Evolutionary conservation across 1,140 invertebrate genomes (phyloP).

Genomic region (Agraylea sexmaculata): DNA sequence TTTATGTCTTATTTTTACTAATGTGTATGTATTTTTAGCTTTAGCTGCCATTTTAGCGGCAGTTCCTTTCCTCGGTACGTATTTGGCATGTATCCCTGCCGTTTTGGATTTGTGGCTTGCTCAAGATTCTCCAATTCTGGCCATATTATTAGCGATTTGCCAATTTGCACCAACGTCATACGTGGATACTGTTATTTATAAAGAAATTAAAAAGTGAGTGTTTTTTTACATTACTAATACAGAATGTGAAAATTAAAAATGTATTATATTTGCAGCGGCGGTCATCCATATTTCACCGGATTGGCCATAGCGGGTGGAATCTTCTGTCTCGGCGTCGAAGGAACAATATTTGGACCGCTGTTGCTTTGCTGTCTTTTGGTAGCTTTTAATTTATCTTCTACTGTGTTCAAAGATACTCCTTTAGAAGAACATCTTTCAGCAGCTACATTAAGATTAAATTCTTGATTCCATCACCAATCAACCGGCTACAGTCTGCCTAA

Average conservation of each 20-base stretch:
- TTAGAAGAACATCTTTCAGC: slow-evolving; percentile 18
- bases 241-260: slow-evolving; percentile 4
- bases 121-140: slow-evolving; percentile 61
- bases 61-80: slow-evolving; percentile 87
- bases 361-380: slow-evolving; percentile 62
- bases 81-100: slow-evolving; percentile 87
- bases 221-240: slow-evolving; percentile 4
- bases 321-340: slow-evolving; percentile 91
- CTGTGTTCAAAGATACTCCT: slow-evolving; percentile 24
- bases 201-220: slow-evolving; percentile 90
- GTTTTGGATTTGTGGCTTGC: slow-evolving; percentile 90
- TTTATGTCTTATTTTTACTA: slow-evolving; percentile 20
- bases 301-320: slow-evolving; percentile 96
- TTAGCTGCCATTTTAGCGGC: slow-evolving; percentile 86
- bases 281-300: slow-evolving; percentile 97
- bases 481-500: too few species aligned
- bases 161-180: slow-evolving; percentile 84
- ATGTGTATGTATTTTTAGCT: slow-evolving; percentile 41
- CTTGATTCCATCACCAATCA: too few species aligned
- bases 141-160: slow-evolving; percentile 65
- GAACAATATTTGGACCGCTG: slow-evolving; percentile 91
- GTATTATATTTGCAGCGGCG: slow-evolving; percentile 50
- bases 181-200: slow-evolving; percentile 91
- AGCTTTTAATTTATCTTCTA: slow-evolving; percentile 35
- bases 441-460: too few species aligned